phyloP scores from a whole-genome alignment of 2,797 vertebrate genomes.

The Ceryle rudis region DNA sequence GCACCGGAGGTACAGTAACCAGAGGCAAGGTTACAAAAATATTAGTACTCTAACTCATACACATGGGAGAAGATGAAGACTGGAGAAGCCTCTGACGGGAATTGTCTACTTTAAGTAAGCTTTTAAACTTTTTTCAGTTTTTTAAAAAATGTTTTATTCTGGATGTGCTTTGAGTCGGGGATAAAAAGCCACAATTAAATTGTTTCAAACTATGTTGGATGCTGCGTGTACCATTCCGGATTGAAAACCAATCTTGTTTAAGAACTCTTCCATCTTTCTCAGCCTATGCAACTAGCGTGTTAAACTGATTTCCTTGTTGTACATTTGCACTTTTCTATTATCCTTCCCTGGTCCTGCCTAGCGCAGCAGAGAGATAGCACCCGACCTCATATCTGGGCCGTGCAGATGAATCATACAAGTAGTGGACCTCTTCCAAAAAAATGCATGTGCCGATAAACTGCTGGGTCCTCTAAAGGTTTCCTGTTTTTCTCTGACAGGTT shows the following conservation, averaged over 20 bases:
- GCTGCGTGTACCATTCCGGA: rapidly evolving
- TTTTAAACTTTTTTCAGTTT: conserved; percentile 16
- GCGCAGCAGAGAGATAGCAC: neutral
- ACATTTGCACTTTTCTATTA: neutral
- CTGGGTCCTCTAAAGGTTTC: neutral
- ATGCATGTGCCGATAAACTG: neutral
- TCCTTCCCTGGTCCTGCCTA: neutral
- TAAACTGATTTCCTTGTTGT: neutral
- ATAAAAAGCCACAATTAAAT: neutral
- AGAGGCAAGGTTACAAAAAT: conserved; percentile 4
- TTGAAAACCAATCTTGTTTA: neutral
- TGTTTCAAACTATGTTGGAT: neutral
- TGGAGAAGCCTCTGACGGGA: neutral
- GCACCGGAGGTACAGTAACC: neutral
- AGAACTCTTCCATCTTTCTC: neutral
- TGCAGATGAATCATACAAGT: neutral
- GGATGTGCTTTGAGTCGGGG: neutral
- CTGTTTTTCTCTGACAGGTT: neutral
- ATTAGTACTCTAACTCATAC: neutral
- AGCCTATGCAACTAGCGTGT: neutral
- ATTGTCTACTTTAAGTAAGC: neutral
- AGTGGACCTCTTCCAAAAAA: neutral
- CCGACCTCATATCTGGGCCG: neutral
- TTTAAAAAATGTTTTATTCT: neutral
- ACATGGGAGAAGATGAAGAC: neutral